These are phyloP conservation scores for Uropetala carovei DNA, from an alignment of 2,888 invertebrate species.

Conservation along the genomic window DNA sequence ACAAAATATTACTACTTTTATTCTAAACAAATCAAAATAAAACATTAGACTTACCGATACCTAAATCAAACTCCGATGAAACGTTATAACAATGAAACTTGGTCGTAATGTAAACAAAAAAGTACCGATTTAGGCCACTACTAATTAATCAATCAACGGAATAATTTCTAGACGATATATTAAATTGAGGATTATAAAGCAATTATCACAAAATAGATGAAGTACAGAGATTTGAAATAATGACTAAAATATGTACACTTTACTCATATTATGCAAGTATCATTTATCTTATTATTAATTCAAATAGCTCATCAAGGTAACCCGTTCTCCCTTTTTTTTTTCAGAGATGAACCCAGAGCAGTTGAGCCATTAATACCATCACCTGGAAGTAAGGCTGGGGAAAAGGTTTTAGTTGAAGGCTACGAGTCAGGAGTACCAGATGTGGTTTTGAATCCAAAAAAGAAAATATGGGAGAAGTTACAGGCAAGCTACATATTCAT, in stretches of 20 bases:
- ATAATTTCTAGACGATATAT: too few relatives aligned
- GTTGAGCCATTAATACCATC: conserved; percentile 93
- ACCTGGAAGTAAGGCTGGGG: conserved; percentile 86
- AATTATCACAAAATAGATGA: too few relatives aligned
- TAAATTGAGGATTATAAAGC: too few relatives aligned
- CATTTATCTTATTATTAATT: background rate
- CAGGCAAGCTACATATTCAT: conserved; percentile 77
- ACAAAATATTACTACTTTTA: too few relatives aligned
- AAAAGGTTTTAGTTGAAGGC: conserved; percentile 89
- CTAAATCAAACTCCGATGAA: too few relatives aligned
- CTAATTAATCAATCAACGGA: too few relatives aligned
- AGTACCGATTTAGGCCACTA: too few relatives aligned
- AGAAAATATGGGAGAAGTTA: conserved; percentile 96
- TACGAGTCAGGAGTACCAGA: conserved; percentile 88
- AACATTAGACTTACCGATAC: too few relatives aligned
- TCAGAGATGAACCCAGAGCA: conserved; percentile 74
- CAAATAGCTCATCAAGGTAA: conserved; percentile 20
- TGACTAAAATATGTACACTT: background rate
- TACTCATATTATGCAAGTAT: background rate
- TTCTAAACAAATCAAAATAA: too few relatives aligned
- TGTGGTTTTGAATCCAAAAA: conserved; percentile 94
- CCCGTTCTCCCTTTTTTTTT: conserved; percentile 68
- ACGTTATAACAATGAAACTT: too few relatives aligned
- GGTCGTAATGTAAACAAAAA: too few relatives aligned
- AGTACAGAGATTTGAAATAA: too few relatives aligned